Percentiles rank a stretch among this genome's conserved stretches.
Evolutionary conservation across 2,888 invertebrate genomes (phyloP).

Genomic region (Dastarcus helophoroides): DNA sequence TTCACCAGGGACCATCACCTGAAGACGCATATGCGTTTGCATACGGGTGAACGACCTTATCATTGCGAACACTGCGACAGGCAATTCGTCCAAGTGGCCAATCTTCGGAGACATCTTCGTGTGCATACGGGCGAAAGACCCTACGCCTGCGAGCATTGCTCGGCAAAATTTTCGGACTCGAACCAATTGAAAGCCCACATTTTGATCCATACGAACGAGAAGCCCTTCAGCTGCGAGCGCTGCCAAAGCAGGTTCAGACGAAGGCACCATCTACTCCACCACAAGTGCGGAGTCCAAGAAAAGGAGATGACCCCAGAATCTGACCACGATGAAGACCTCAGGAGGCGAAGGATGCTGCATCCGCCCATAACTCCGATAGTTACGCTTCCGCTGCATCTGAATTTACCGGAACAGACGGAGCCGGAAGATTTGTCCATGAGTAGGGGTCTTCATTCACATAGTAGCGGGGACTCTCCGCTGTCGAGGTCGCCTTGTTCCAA

Average conservation of each 20-base stretch:
- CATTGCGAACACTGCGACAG: constrained; percentile 85
- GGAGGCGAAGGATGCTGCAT: constrained; percentile 40
- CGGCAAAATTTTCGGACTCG: constrained; percentile 79
- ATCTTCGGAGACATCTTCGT: constrained; percentile 74
- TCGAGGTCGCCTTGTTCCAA: constrained; percentile 36
- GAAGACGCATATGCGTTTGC: constrained; percentile 85
- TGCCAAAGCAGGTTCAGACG: constrained; percentile 71
- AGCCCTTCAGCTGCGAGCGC: constrained; percentile 71
- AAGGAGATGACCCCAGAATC: constrained; percentile 25
- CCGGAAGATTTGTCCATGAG: constrained; percentile 81
- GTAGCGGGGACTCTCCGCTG: constrained; percentile 38
- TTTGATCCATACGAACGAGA: constrained; percentile 81
- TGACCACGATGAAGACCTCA: constrained; percentile 27
- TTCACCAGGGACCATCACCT: constrained; percentile 89
- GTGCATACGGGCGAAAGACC: constrained; percentile 89
- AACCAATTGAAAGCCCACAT: constrained; percentile 86
- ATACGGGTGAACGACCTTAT: constrained; percentile 90
- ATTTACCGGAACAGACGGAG: constrained; percentile 74
- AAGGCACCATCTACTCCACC: constrained; percentile 76
- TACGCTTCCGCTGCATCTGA: constrained; percentile 29
- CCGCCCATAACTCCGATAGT: constrained; percentile 33
- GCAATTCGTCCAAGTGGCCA: constrained; percentile 89
- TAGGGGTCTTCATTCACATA: constrained; percentile 41
- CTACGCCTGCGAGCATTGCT: constrained; percentile 76
- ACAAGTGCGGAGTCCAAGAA: constrained; percentile 55